Evolutionary conservation across 2,113 vertebrate species (phyloP).

Genomic region (Vimba vimba): DNA sequence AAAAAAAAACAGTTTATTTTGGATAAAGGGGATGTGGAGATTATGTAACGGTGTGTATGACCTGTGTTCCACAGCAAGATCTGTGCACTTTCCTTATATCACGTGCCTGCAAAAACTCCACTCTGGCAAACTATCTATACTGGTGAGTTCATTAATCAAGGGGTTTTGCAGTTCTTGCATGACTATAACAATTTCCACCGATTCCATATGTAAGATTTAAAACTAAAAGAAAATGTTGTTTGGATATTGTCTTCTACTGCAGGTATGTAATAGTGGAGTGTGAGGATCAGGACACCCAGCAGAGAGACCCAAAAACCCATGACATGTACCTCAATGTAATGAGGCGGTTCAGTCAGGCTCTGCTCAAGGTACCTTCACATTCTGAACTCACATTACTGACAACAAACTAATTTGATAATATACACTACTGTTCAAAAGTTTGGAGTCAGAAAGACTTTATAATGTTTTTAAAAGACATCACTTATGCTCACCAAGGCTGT

Average conservation of each 20-base stretch:
- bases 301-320: conserved; percentile 94
- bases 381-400: neutral
- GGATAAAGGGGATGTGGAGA: neutral
- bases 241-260: conserved; percentile 32
- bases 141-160: conserved; percentile 80
- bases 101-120: conserved; percentile 97
- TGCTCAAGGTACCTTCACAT: conserved; percentile 85
- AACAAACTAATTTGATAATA: neutral
- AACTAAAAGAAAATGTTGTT: neutral
- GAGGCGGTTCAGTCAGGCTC: conserved; percentile 95
- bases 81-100: conserved; percentile 98
- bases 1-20: neutral
- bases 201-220: neutral
- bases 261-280: conserved; percentile 99
- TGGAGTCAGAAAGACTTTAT: neutral
- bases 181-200: neutral
- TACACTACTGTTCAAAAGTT: neutral
- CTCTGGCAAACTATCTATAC: conserved; percentile 95
- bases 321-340: conserved; percentile 99
- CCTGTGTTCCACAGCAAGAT: conserved; percentile 83
- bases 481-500: neutral
- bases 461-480: neutral
- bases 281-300: conserved; percentile 97
- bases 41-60: conserved; percentile 33
- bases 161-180: neutral